Percentiles rank a stretch among this genome's conserved stretches.
phyloP scores from a whole-genome alignment of 1,140 invertebrate genomes.

The Drosophila nigrodunni region DNA sequence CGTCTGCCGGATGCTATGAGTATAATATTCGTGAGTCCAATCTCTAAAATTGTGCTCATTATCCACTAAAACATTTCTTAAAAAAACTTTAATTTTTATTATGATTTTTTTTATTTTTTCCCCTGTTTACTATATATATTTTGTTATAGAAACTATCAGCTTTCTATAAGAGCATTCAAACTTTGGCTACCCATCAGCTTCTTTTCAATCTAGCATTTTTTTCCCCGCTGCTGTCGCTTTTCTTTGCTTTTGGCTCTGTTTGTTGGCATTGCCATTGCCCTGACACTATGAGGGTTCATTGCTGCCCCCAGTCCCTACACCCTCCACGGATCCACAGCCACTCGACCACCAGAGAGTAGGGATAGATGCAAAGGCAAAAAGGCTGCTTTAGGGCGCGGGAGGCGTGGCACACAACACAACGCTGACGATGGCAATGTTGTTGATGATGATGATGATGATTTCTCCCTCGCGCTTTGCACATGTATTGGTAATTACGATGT shows the following conservation, averaged over 20 bases:
- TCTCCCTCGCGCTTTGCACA: slow-evolving; percentile 55
- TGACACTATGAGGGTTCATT: slow-evolving; percentile 37
- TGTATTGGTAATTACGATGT: slow-evolving; percentile 76
- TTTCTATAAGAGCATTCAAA: too few species aligned
- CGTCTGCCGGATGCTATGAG: too few species aligned
- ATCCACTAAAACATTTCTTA: too few species aligned
- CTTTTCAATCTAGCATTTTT: background rate
- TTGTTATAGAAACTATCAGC: too few species aligned
- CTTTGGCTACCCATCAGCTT: too few species aligned
- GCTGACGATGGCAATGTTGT: background rate
- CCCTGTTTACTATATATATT: too few species aligned
- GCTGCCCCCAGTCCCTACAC: slow-evolving; percentile 19
- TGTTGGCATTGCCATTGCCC: slow-evolving; percentile 26
- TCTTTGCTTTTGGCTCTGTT: slow-evolving; percentile 18
- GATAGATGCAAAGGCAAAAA: background rate
- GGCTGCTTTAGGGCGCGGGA: slow-evolving; percentile 12
- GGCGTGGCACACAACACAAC: slow-evolving; percentile 3
- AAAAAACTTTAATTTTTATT: too few species aligned
- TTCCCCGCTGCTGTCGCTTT: slow-evolving; percentile 16
- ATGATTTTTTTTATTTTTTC: too few species aligned
- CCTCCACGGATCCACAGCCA: slow-evolving; percentile 15
- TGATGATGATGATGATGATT: slow-evolving; percentile 57
- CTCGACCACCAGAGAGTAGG: background rate
- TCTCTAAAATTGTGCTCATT: too few species aligned
- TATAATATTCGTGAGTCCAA: too few species aligned